Conservation (phyloP, 1,140 invertebrate species). For the Diploscapter pachys region DNA sequence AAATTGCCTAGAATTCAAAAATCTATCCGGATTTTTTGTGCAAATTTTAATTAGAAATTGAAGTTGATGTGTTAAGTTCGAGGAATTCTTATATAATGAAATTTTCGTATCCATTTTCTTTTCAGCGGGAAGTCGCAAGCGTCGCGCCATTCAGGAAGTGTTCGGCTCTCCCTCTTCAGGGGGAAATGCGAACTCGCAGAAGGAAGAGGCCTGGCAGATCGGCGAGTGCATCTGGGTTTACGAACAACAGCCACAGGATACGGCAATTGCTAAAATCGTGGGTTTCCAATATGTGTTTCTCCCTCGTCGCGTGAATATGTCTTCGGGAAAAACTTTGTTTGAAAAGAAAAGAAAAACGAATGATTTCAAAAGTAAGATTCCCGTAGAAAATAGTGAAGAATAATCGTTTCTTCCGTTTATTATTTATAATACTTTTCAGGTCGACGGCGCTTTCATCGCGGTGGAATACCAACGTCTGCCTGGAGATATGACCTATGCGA, state of each 20-base stretch:
- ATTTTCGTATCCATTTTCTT: neutral
- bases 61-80: neutral
- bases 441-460: constrained; percentile 90
- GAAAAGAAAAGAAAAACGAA: no score
- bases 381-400: no score
- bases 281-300: constrained; percentile 67
- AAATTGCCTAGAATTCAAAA: no score
- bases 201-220: constrained; percentile 19
- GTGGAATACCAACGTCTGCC: constrained; percentile 73
- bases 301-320: no score
- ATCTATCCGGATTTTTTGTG: no score
- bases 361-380: no score
- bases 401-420: no score
- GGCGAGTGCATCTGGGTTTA: constrained; percentile 27
- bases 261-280: constrained; percentile 74
- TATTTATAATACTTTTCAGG: constrained; percentile 67
- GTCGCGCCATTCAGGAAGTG: constrained; percentile 2
- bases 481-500: constrained; percentile 27
- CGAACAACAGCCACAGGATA: constrained; percentile 24
- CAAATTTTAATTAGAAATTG: no score
- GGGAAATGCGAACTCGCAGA: neutral
- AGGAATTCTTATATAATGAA: neutral
- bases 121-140: constrained; percentile 4
- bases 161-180: neutral
- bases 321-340: no score